Base-by-base conservation (phyloP, 2,797 vertebrate genomes). In the Protonibea diacanthus region DNA sequence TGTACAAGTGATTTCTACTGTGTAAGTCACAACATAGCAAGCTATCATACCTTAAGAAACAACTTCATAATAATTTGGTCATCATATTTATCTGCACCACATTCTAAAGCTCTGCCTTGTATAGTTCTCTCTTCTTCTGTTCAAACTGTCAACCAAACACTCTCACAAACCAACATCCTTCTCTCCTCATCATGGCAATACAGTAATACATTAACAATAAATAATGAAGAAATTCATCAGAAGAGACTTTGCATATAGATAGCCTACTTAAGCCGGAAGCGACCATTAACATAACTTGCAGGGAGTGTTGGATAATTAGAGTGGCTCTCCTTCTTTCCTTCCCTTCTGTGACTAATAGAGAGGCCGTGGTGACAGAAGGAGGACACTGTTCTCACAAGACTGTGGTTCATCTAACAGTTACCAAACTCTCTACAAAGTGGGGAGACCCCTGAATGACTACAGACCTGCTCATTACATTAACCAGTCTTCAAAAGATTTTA, bases 231-330 rank as follows among this genome's bases (percentile, higher is more conserved):
- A 94, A 95, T 94, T 94, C 92, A 95, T 96, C 94, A 94, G 90
- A 88, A 85, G 82, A 89, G 93, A 90, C 94, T 94, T 95, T 96
- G 95, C 95, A 96, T 96, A 96, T 96, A 96, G 95, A 96, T 95
- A 94, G 95, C 94, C 95, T 96, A 94, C 93, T 96, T 96, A 96
- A 94, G 90, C 86, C 71, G 82, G 88, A 87, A 90, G 84, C 85
- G 48, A 78, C 90, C 88, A 94, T 96, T 95, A 95, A 93, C 92
- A 94, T 93, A 94, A 93, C 93, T 91, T 94, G 91, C 82, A 44
- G 89, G 92, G 88, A 93, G 86, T 74, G 72, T 76, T 78, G 89
- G 91, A 92, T 94, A 93, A 95, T 95, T 95, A 93, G 88, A 93
- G 81, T 68, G 86, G 81, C 84, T 91, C 83, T 86, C 84, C 90